Base-by-base conservation (phyloP, 1,140 invertebrate species). In the Paralvinella palmiformis region DNA sequence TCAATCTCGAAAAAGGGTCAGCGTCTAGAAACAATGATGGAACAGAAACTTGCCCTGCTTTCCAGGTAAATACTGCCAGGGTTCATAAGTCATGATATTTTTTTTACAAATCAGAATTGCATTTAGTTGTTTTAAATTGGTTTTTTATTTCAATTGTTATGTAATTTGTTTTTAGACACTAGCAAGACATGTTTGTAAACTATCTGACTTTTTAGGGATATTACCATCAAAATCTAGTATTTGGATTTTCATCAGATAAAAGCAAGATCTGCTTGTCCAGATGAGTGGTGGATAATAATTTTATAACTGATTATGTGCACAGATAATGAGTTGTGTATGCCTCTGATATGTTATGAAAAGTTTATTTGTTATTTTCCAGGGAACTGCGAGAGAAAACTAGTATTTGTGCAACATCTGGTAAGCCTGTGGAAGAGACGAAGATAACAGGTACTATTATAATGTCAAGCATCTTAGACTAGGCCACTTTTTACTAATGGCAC, bases 21-120 rank as follows among this genome's bases (percentile, higher is more conserved):
- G 53, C 72, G 76, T 57, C 69, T 85, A n/a, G 83, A 84, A 69
- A 77, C 77, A 27, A 76, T 83, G 66, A 70, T 85, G 64, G 82
- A 84, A 71, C 79, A 83, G 65, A 84, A 83, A 70, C 63, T 84
- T 41, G 73, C 73, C 52, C 63, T 79, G 20, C 69, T 84, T 29
- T 79, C 83, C 56, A 75, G 78, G 82, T 82, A 72, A 64, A 62
- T 33, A 13, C n/a, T 36, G 20, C 6, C 20, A 7, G 6, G 6
- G 6, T 63, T 57, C 7, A n/a, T 10, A 7, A 53, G 7, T 15
- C 24, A 7, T 7, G 7, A 27, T 53, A 41, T 41, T 10, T 10
- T n/a, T n/a, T 10, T 41, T n/a, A 10, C 10, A 41, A n/a, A 10
- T 10, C 37, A 10, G 10, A 41, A 10, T 56, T 7, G 15, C 6